phyloP scores from a whole-genome alignment of 2,113 vertebrate genomes.

The Porphyrio hochstetteri region DNA sequence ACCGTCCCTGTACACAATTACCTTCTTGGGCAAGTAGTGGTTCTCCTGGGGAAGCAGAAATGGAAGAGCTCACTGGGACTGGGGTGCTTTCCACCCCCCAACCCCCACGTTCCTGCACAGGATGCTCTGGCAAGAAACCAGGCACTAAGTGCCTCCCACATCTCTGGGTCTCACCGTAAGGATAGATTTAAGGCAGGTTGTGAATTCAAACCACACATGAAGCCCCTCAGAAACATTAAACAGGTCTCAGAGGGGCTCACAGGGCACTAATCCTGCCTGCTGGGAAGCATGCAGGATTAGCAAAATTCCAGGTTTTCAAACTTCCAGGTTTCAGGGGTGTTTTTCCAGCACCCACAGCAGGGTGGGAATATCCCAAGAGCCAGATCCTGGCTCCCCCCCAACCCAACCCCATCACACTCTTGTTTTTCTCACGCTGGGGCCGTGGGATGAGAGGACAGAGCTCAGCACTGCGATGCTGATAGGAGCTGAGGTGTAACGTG shows the following conservation, averaged over 20 bases:
- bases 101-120: rapidly evolving
- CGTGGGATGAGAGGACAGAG: not conserved
- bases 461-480: not conserved
- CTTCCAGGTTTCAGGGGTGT: not conserved
- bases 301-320: not conserved
- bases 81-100: rapidly evolving
- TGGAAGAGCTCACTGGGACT: rapidly evolving
- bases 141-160: rapidly evolving
- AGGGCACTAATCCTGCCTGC: rapidly evolving
- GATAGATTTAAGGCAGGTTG: not conserved
- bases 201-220: not conserved
- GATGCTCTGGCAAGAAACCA: not conserved
- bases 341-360: not conserved
- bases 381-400: not conserved
- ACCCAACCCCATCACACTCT: rapidly evolving
- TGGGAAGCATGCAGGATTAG: rapidly evolving
- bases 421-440: not conserved
- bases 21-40: slow-evolving; percentile 90
- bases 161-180: too few species aligned
- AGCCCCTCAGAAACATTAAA: rapidly evolving
- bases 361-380: not conserved
- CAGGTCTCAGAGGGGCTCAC: too few species aligned
- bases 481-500: not conserved
- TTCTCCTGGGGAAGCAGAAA: slow-evolving; percentile 78
- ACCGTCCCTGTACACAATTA: slow-evolving; percentile 92